Evolutionary conservation across 2,797 vertebrate genomes (phyloP).

Genomic region (Leptatherina wallacei): DNA sequence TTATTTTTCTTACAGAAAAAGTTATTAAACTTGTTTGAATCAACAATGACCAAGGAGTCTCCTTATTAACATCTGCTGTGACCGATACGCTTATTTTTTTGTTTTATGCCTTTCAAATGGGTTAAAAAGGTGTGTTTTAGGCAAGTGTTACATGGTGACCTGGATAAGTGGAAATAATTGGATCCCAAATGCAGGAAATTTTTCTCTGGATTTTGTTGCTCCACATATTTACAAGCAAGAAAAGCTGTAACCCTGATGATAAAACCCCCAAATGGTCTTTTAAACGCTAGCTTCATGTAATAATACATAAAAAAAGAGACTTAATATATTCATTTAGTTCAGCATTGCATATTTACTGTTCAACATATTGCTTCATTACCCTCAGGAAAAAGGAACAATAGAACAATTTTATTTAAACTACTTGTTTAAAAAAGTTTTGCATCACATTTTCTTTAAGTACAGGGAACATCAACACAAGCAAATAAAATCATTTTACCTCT

Average conservation of each 20-base stretch:
- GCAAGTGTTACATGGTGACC: background rate
- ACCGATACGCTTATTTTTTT: background rate
- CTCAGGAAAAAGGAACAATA: slow-evolving; percentile 56
- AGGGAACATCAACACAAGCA: background rate
- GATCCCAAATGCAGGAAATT: background rate
- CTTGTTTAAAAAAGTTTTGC: slow-evolving; percentile 65
- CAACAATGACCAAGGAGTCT: slow-evolving; percentile 57
- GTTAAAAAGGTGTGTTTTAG: background rate
- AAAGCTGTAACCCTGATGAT: background rate
- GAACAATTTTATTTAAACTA: slow-evolving; percentile 30
- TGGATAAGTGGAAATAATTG: background rate
- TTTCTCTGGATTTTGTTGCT: background rate
- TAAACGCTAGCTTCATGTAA: background rate
- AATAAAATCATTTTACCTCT: background rate
- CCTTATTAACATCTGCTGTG: background rate
- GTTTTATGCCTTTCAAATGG: background rate
- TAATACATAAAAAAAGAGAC: background rate
- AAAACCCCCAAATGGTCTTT: background rate
- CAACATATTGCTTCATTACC: slow-evolving; percentile 74
- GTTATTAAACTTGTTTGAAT: slow-evolving; percentile 67
- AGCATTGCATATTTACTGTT: slow-evolving; percentile 75
- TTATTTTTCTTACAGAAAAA: slow-evolving; percentile 79
- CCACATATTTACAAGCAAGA: background rate
- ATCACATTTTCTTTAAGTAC: slow-evolving; percentile 62
- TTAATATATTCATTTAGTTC: slow-evolving; percentile 56